Evolutionary conservation across 2,113 vertebrate genomes (phyloP), one percentile per base, ranked within the genome.

Genomic region (Cromileptes altivelis): DNA sequence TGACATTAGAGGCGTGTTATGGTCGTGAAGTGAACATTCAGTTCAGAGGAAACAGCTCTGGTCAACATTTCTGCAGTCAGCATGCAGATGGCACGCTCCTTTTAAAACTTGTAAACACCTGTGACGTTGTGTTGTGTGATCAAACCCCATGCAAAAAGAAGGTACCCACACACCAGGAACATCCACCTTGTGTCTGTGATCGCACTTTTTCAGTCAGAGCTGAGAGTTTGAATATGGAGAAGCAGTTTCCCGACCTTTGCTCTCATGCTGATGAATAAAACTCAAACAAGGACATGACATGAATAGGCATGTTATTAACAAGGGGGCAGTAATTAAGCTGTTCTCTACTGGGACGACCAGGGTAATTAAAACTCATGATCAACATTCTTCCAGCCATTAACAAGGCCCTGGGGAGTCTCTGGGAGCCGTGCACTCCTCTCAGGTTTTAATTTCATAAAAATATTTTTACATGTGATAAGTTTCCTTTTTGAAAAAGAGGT

Each of bases 321-420:
- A 70, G 85, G 64, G 78, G 87, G 30, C 56, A 50, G 78, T 82
- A 82, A 87, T 89, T 88, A 92, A 79, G 82, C 60, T 63, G 65
- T 67, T 77, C 52, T 80, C 82, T 86, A 3, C 40, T 1, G 80
- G 63, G 82, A 78, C 55, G 2, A 30, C 1, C 33, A 0, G 63
- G 45, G 75, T 85, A 87, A 92, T 92, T 89, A 91, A 85, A 33
- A 0, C 56, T 85, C 50, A 77, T 71, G 19, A 85, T 84, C 80
- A 88, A 73, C 89, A 73, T 53, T 75, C 18, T 71, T 81, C 49
- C 63, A 56, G 72, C 6, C 2, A 56, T 25, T 33, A 23, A 42
- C 40, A 23, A 7, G 6, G 70, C 50, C 27, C 19, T 0, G 0
- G 12, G n/a, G 58, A 68, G 45, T 47, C 27, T 68, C 52, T 30